Base-by-base conservation (phyloP, 1,140 invertebrate genomes). In the Eulimnadia texana region DNA sequence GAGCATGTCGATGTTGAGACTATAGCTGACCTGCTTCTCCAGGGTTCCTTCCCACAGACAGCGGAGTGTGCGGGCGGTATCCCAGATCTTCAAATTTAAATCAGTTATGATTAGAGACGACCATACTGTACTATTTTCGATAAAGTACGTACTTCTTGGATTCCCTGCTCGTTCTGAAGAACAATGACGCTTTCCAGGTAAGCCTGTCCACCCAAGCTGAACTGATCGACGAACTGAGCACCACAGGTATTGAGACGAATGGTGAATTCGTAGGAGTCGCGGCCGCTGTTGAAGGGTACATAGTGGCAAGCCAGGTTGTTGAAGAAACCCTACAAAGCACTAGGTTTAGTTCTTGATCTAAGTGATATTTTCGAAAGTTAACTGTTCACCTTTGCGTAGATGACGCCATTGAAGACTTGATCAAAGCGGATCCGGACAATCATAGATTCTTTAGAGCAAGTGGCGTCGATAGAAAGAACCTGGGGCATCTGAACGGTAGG, bases 41-140 rank as follows among this genome's bases (percentile, higher is more conserved):
- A 88, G 72, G 65, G 82, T 85, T 11, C 85, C 85, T 77, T 88
- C 85, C 85, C 86, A 90, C 13, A 88, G 73, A 71, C 87, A 90
- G 60, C 85, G 78, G 0, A 90, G 85, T 54, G 81, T 77, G 49
- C 85, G 76, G 25, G 88, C 81, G 1, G 83, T 84, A 68, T 89
- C 86, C 86, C 86, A 89, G 0, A 86, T 82, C 72, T 74, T 61
- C n/a, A 61, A 60, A 51, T 64, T 29, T 27, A 10, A 52, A 52
- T 11, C 23, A 11, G 1, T 56, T 16, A 11, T 24, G n/a, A 24
- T 56, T 19, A 54, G 25, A 13, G 1, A n/a, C n/a, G n/a, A n/a
- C n/a, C n/a, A n/a, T n/a, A n/a, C n/a, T n/a, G n/a, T n/a, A n/a
- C n/a, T n/a, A 42, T 56, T 56, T 56, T 25, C 11, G 20, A 20